Conservation (phyloP, 2,888 invertebrate genomes). For the Teleiodes luculella region DNA sequence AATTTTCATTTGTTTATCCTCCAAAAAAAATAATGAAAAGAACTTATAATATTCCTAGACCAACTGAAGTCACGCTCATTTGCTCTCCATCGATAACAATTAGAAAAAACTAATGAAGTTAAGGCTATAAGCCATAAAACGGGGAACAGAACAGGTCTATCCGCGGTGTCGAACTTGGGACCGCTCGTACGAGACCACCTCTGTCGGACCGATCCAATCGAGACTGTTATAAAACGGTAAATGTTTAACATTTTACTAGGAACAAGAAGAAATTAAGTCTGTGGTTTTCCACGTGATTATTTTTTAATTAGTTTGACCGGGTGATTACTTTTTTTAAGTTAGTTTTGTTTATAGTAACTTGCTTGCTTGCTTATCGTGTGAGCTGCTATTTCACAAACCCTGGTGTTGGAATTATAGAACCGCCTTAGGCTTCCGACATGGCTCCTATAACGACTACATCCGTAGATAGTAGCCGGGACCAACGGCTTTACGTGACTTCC, state of each 20-base stretch:
- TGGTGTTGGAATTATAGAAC: too few species aligned
- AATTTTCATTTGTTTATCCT: too few species aligned
- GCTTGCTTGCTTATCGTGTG: too few species aligned
- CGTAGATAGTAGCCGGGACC: too few species aligned
- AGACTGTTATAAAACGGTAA: background rate
- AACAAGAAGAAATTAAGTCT: background rate
- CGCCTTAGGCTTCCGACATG: too few species aligned
- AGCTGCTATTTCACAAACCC: too few species aligned
- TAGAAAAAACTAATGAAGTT: constrained; percentile 27
- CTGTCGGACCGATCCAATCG: background rate
- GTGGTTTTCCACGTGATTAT: background rate
- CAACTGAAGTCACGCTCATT: background rate
- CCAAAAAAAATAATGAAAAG: too few species aligned
- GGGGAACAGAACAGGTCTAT: background rate
- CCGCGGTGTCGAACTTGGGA: background rate
- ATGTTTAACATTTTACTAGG: background rate
- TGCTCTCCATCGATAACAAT: too few species aligned
- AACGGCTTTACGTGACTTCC: too few species aligned
- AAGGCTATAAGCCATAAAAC: constrained; percentile 26
- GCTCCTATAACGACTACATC: too few species aligned
- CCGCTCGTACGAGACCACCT: background rate
- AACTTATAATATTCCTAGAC: background rate
- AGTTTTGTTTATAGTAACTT: too few species aligned
- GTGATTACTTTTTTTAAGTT: background rate
- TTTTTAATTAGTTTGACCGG: constrained; percentile 1